phyloP scores from a whole-genome alignment of 2,888 invertebrate species.

The Chesias legatella region DNA sequence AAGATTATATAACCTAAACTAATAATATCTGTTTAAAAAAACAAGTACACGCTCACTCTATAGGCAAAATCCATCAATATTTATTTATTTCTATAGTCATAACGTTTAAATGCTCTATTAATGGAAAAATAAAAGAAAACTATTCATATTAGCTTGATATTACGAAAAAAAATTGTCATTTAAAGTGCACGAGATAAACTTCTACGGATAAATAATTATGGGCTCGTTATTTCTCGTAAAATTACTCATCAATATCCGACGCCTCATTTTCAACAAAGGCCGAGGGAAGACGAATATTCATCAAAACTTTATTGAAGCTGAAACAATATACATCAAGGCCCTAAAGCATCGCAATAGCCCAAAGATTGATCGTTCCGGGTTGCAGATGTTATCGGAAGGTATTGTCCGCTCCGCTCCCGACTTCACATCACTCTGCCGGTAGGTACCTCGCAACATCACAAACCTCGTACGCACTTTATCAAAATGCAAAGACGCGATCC shows the following conservation, averaged over 20 bases:
- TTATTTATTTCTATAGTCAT: too few relatives aligned
- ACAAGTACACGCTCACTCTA: too few relatives aligned
- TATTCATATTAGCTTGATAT: too few relatives aligned
- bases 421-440: slow-evolving; percentile 29
- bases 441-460: background rate
- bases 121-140: too few relatives aligned
- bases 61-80: too few relatives aligned
- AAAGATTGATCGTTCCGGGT: slow-evolving; percentile 73
- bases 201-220: slow-evolving; percentile 63
- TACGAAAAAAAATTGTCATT: slow-evolving; percentile 13
- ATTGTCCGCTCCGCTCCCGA: slow-evolving; percentile 52
- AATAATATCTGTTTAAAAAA: too few relatives aligned
- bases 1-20: too few relatives aligned
- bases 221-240: slow-evolving; percentile 60
- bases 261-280: slow-evolving; percentile 68
- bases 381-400: slow-evolving; percentile 62
- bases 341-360: slow-evolving; percentile 77
- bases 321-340: slow-evolving; percentile 79
- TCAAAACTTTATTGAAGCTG: slow-evolving; percentile 79
- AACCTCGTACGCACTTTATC: slow-evolving; percentile 4
- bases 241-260: slow-evolving; percentile 74
- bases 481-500: slow-evolving; percentile 1
- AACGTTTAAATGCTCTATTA: too few relatives aligned
- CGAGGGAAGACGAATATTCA: slow-evolving; percentile 72
- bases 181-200: slow-evolving; percentile 22